Conservation (phyloP, 2,888 invertebrate genomes). For the Sminthurinus aureus region DNA sequence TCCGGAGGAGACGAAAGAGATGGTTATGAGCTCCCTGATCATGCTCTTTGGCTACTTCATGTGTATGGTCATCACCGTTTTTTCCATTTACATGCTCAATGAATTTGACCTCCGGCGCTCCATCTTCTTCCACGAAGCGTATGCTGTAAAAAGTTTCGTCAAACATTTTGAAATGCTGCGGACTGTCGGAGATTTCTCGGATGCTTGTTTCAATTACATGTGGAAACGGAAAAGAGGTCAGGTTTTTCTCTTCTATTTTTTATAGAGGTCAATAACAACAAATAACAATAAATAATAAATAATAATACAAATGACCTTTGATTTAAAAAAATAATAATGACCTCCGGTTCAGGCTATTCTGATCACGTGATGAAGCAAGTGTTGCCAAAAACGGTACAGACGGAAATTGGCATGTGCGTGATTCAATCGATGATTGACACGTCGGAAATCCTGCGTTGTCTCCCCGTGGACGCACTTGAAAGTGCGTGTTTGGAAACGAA, state of each 20-base stretch:
- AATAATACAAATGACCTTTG: too few relatives aligned
- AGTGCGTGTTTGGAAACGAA: conserved; percentile 8
- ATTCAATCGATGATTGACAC: conserved; percentile 43
- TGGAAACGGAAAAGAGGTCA: conserved; percentile 35
- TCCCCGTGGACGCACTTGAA: conserved; percentile 36
- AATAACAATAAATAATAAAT: too few relatives aligned
- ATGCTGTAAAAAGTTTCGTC: conserved; percentile 43
- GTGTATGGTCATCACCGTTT: conserved; percentile 22
- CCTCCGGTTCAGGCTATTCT: too few relatives aligned
- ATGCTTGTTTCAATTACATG: conserved; percentile 45
- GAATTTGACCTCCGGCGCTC: conserved; percentile 41
- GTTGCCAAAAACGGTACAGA: conserved; percentile 37
- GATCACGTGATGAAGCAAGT: conserved; percentile 41
- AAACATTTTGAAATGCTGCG: conserved; percentile 42
- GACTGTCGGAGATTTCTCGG: conserved; percentile 31
- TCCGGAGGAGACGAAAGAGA: conserved; percentile 6
- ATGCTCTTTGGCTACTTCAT: conserved; percentile 43
- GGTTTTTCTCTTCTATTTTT: too few relatives aligned
- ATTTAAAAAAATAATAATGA: too few relatives aligned
- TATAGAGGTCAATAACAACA: too few relatives aligned
- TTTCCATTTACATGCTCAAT: conserved; percentile 38
- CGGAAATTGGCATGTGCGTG: conserved; percentile 40
- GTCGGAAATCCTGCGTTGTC: conserved; percentile 41
- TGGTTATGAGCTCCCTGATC: conserved; percentile 22
- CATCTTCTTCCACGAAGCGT: conserved; percentile 46